Conservation (phyloP, 2,888 invertebrate genomes). For the Tinea semifulvella region DNA sequence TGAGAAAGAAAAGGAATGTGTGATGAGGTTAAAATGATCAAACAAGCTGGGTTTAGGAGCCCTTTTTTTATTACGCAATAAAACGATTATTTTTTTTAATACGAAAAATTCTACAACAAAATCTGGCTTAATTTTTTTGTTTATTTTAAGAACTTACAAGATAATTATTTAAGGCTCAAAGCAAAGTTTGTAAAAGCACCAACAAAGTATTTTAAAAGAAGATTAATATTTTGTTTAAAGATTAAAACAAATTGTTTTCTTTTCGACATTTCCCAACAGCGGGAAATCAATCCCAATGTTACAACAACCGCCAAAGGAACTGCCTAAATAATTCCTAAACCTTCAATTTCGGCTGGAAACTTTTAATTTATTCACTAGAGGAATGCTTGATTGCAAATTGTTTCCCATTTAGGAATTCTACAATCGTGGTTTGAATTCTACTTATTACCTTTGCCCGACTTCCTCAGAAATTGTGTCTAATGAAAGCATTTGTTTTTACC, state of each 20-base stretch:
- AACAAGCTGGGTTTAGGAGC: too few relatives aligned
- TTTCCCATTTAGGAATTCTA: constrained; percentile 40
- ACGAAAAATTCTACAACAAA: too few relatives aligned
- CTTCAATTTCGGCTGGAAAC: constrained; percentile 40
- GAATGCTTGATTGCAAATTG: constrained; percentile 46
- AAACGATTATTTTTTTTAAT: too few relatives aligned
- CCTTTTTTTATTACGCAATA: too few relatives aligned
- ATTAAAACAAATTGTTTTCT: not conserved
- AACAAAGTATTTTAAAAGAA: too few relatives aligned
- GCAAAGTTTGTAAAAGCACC: too few relatives aligned
- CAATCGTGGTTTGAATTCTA: constrained; percentile 31
- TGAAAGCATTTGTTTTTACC: constrained; percentile 21
- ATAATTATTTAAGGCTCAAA: too few relatives aligned
- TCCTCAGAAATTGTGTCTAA: constrained; percentile 15
- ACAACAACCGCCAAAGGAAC: constrained; percentile 28
- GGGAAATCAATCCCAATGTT: not conserved
- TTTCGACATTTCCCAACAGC: not conserved
- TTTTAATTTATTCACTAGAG: constrained; percentile 46
- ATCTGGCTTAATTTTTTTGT: too few relatives aligned
- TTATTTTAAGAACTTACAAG: too few relatives aligned
- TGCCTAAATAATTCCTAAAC: constrained; percentile 41
- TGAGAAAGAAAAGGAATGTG: too few relatives aligned
- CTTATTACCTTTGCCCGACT: constrained; percentile 18
- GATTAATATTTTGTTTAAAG: too few relatives aligned
- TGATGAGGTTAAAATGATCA: too few relatives aligned